phyloP scores from a whole-genome alignment of 1,140 invertebrate species.

The Ips nitidus region DNA sequence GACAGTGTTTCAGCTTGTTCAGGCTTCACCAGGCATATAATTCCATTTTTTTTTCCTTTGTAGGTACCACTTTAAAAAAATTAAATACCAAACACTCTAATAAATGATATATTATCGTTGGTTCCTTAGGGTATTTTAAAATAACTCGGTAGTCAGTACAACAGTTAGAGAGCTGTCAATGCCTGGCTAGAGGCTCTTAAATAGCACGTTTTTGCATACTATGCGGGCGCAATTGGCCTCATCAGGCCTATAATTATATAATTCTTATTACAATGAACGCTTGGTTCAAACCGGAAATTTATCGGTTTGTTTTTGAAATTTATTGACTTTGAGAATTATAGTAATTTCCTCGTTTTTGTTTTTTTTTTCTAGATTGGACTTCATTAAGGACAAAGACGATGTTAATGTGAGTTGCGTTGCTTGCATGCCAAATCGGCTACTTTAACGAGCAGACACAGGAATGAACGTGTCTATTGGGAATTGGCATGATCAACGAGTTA shows the following conservation, averaged over 20 bases:
- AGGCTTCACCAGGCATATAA: too few species aligned
- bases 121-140: not conserved
- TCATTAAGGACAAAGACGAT: too few species aligned
- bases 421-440: too few species aligned
- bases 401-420: too few species aligned
- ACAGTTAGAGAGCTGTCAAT: constrained; percentile 22
- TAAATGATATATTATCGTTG: too few species aligned
- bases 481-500: not conserved
- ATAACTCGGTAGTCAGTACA: constrained; percentile 28
- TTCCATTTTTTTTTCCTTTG: too few species aligned
- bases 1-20: too few species aligned
- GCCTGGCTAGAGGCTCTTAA: constrained; percentile 6
- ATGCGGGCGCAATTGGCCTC: constrained; percentile 32
- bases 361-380: too few species aligned
- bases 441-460: too few species aligned
- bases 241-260: constrained; percentile 30
- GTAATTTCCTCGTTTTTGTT: constrained; percentile 17
- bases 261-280: constrained; percentile 12
- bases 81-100: too few species aligned
- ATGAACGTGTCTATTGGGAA: not conserved
- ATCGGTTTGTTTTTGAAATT: constrained; percentile 32
- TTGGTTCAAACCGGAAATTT: constrained; percentile 20
- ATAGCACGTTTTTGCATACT: constrained; percentile 27
- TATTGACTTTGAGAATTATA: constrained; percentile 15
- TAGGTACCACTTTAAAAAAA: too few species aligned